Conservation (phyloP, 2,113 vertebrate genomes). For the Lipotes vexillifer region DNA sequence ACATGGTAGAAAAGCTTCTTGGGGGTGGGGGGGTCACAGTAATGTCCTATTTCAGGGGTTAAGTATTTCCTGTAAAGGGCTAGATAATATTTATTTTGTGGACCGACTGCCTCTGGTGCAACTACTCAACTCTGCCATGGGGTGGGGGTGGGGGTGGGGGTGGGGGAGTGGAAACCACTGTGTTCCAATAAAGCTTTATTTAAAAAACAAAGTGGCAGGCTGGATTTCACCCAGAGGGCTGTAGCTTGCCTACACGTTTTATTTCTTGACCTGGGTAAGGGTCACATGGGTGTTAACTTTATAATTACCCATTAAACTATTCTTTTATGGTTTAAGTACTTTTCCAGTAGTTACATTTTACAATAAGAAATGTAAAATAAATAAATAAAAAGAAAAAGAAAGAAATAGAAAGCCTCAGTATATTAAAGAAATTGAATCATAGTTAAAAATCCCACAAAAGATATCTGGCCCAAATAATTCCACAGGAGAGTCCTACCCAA, state of each 20-base stretch:
- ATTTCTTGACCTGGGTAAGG: background rate
- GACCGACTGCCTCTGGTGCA: background rate
- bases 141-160: too few relatives aligned
- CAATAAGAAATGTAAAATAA: background rate
- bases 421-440: background rate
- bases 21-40: background rate
- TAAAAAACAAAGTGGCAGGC: background rate
- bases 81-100: background rate
- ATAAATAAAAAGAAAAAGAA: background rate
- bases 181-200: background rate
- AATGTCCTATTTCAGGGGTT: background rate
- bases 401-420: background rate
- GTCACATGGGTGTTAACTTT: background rate
- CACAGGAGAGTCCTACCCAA: background rate
- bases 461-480: background rate
- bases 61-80: background rate
- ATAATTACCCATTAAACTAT: background rate
- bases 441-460: background rate
- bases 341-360: background rate
- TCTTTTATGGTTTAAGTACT: background rate
- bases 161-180: background rate
- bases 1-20: background rate
- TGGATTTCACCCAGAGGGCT: background rate
- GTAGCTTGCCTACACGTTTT: background rate
- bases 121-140: background rate